These are phyloP conservation scores for Bombus polaris DNA, from an alignment of 1,140 invertebrate genomes.

Conservation along the genomic window DNA sequence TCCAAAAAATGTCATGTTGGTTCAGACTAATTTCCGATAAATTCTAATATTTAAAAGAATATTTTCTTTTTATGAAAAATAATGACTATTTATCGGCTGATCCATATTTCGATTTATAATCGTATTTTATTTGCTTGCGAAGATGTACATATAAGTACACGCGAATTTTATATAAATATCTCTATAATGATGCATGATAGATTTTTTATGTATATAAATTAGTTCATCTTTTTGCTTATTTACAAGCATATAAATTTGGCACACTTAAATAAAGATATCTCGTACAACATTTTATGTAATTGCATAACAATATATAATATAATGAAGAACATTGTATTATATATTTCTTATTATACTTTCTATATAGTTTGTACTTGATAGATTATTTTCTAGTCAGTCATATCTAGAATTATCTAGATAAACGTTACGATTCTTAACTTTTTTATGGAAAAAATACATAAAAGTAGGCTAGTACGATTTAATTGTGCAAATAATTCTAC, in stretches of 20 bases:
- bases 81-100: not conserved
- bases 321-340: not conserved
- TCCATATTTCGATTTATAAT: not conserved
- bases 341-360: not conserved
- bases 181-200: not conserved
- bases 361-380: constrained; percentile 33
- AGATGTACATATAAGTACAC: constrained; percentile 1
- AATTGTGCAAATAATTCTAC: not conserved
- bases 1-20: not conserved
- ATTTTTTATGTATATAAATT: constrained; percentile 13
- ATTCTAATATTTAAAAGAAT: not conserved
- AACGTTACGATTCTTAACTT: not conserved
- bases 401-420: constrained; percentile 17
- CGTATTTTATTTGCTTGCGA: constrained; percentile 28
- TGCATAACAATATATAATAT: not conserved
- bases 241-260: constrained; percentile 30
- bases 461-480: not conserved
- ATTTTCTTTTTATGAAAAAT: not conserved
- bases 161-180: not conserved
- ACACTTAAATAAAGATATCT: constrained; percentile 21
- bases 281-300: not conserved
- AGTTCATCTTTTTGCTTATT: constrained; percentile 5
- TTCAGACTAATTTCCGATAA: not conserved
- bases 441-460: constrained; percentile 19
- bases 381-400: constrained; percentile 43